phyloP scores from a whole-genome alignment of 2,113 vertebrate species.

The Vicugna pacos region DNA sequence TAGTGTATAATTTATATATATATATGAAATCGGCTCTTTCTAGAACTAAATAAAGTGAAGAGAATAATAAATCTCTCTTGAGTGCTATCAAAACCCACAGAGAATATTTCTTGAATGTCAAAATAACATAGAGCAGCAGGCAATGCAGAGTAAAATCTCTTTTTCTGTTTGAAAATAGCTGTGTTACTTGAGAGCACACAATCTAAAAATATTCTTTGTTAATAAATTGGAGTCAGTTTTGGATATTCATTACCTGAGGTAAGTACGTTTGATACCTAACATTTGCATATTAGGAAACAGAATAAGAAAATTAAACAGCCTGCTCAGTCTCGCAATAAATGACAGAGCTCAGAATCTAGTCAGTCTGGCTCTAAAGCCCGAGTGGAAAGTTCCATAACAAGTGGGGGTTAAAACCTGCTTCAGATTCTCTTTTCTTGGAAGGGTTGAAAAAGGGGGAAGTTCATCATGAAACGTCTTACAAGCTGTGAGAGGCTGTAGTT shows the following conservation, averaged over 20 bases:
- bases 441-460: background rate
- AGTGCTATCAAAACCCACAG: background rate
- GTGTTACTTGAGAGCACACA: background rate
- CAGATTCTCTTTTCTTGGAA: background rate
- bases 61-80: background rate
- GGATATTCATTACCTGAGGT: background rate
- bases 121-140: background rate
- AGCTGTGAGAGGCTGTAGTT: background rate
- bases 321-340: background rate
- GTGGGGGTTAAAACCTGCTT: background rate
- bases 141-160: background rate
- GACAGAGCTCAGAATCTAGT: background rate
- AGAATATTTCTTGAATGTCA: background rate
- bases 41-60: background rate
- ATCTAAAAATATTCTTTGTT: background rate
- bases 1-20: background rate
- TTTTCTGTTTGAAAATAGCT: background rate
- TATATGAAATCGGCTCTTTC: background rate
- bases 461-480: background rate
- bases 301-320: background rate
- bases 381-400: background rate
- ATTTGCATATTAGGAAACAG: background rate
- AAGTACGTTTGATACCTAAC: background rate
- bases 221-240: background rate
- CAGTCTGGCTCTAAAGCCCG: background rate